Percentiles rank a stretch among this genome's conserved stretches.
Evolutionary conservation across 2,888 invertebrate genomes (phyloP).

Genomic region (Eupithecia vulgata): DNA sequence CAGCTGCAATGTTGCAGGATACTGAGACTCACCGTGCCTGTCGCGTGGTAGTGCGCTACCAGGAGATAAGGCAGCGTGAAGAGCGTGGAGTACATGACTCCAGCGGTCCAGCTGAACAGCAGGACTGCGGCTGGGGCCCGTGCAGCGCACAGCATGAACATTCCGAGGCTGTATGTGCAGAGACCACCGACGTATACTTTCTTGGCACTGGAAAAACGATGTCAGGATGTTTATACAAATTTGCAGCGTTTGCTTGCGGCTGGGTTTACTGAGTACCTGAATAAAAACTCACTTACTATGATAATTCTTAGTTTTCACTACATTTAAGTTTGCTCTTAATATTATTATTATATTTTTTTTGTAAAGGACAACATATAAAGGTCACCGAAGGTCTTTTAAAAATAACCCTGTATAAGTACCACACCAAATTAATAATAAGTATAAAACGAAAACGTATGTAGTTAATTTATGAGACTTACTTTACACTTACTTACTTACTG

Average conservation of each 20-base stretch:
- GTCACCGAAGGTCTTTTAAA: too few relatives aligned
- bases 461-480: too few relatives aligned
- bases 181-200: slow-evolving; percentile 95
- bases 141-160: slow-evolving; percentile 92
- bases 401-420: too few relatives aligned
- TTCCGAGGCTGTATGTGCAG: slow-evolving; percentile 93
- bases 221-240: neutral
- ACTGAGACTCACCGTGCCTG: slow-evolving; percentile 89
- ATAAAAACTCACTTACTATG: neutral
- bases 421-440: too few relatives aligned
- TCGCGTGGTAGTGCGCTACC: slow-evolving; percentile 97
- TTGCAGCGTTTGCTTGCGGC: neutral
- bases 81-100: slow-evolving; percentile 98
- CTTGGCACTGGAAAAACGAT: slow-evolving; percentile 87
- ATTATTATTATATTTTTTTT: too few relatives aligned
- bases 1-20: neutral
- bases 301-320: too few relatives aligned
- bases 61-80: slow-evolving; percentile 98
- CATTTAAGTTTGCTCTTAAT: too few relatives aligned
- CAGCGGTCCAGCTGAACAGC: slow-evolving; percentile 96
- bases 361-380: too few relatives aligned
- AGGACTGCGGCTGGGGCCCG: slow-evolving; percentile 91
- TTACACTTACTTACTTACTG: too few relatives aligned
- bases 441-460: too few relatives aligned
- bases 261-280: neutral